A percentile compares a stretch with the other conserved stretches of the same genome.
Conservation (phyloP, 2,888 invertebrate species). For the Perizoma affinitatum region DNA sequence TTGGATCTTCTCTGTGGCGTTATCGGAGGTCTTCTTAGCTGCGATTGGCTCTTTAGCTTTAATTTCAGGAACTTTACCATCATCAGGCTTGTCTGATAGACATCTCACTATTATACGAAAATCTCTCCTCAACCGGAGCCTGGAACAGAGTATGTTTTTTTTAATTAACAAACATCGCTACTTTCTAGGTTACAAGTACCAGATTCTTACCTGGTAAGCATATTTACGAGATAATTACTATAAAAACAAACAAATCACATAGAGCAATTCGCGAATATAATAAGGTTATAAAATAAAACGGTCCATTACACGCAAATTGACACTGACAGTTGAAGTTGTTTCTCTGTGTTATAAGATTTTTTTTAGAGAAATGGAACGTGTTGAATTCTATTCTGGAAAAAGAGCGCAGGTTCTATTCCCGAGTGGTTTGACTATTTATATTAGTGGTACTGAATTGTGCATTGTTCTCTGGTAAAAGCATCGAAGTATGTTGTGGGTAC, state of each 20-base stretch:
- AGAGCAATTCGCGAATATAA: neutral
- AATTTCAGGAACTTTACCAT: constrained; percentile 54
- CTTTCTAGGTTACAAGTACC: neutral
- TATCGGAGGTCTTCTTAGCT: constrained; percentile 48
- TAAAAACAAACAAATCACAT: constrained; percentile 9
- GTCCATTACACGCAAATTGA: constrained; percentile 15
- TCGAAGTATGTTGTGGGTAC: too few species aligned
- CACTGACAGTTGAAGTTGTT: too few species aligned
- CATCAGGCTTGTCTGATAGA: constrained; percentile 64
- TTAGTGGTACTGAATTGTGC: too few species aligned
- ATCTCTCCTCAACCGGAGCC: constrained; percentile 53
- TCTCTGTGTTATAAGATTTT: too few species aligned
- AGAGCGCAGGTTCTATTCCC: too few species aligned
- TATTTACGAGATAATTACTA: constrained; percentile 7
- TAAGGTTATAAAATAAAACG: constrained; percentile 18
- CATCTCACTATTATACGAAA: constrained; percentile 55
- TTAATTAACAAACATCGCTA: neutral
- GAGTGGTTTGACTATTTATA: too few species aligned
- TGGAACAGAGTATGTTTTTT: constrained; percentile 34
- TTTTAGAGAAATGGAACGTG: too few species aligned
- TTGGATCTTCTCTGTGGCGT: constrained; percentile 71
- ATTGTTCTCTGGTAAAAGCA: too few species aligned
- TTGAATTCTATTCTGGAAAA: too few species aligned
- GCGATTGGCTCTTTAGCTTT: constrained; percentile 42
- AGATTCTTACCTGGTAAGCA: constrained; percentile 32